Conservation (phyloP, 2,888 invertebrate species). For the Sphecodes monilicornis region DNA sequence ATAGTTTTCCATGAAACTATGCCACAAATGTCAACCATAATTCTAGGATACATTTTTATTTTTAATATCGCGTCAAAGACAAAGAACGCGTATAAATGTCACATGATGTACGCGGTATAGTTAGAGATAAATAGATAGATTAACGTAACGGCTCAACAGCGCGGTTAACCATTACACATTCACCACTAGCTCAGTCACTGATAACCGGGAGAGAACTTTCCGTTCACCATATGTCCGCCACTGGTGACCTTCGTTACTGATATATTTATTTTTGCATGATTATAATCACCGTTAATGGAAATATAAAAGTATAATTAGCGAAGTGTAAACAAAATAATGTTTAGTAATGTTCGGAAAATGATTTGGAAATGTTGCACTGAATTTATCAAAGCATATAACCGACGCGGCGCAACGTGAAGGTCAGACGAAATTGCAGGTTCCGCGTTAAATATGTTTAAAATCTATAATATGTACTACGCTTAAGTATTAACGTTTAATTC, state of each 20-base stretch:
- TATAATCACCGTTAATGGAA: neutral
- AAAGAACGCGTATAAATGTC: slow-evolving; percentile 14
- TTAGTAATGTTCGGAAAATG: neutral
- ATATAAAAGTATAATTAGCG: neutral
- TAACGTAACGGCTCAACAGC: neutral
- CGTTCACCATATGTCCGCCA: neutral
- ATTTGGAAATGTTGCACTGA: neutral
- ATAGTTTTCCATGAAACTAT: neutral
- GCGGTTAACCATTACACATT: neutral
- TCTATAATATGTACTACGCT: neutral
- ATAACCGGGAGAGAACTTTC: neutral
- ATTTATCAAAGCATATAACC: neutral
- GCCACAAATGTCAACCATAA: neutral
- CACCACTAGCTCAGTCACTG: neutral
- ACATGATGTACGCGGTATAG: neutral
- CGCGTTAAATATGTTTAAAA: neutral
- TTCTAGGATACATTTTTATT: neutral
- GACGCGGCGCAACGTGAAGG: neutral
- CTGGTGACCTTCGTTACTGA: neutral
- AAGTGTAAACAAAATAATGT: neutral
- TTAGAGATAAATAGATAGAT: neutral
- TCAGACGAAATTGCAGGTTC: neutral
- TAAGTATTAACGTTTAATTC: neutral
- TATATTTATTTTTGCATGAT: neutral
- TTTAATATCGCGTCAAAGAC: neutral